Conservation (phyloP, 2,113 vertebrate species). For the Pseudolaguvia tuberculata region DNA sequence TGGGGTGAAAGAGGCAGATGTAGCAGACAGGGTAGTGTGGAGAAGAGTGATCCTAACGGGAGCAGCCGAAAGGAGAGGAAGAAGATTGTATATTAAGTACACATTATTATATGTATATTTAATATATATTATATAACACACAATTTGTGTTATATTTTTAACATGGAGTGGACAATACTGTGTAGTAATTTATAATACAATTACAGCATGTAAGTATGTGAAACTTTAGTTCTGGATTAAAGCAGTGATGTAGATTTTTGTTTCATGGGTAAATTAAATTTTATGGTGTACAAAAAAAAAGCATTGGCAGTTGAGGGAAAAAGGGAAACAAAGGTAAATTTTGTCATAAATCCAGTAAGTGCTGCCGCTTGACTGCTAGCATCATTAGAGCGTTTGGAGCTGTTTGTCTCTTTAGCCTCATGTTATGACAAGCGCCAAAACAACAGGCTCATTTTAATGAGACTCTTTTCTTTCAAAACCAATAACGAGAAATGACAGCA, state of each 20-base stretch:
- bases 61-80: too few species aligned
- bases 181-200: slow-evolving; percentile 15
- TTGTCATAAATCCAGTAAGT: slow-evolving; percentile 23
- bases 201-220: slow-evolving; percentile 4
- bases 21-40: too few species aligned
- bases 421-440: slow-evolving; percentile 51
- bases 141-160: too few species aligned
- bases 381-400: slow-evolving; percentile 41
- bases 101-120: too few species aligned
- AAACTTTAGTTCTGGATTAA: neutral
- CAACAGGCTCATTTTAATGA: slow-evolving; percentile 48
- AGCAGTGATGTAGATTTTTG: neutral
- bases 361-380: slow-evolving; percentile 27
- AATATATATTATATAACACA: too few species aligned
- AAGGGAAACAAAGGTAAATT: slow-evolving; percentile 12
- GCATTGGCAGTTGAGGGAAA: neutral
- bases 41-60: too few species aligned
- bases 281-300: slow-evolving; percentile 13
- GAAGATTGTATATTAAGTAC: too few species aligned
- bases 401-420: slow-evolving; percentile 47
- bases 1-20: too few species aligned
- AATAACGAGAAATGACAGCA: slow-evolving; percentile 40
- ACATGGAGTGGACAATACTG: neutral
- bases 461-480: slow-evolving; percentile 46
- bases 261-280: slow-evolving; percentile 14